Evolutionary conservation across 2,888 invertebrate species (phyloP).

Genomic region (Agelastica alni): DNA sequence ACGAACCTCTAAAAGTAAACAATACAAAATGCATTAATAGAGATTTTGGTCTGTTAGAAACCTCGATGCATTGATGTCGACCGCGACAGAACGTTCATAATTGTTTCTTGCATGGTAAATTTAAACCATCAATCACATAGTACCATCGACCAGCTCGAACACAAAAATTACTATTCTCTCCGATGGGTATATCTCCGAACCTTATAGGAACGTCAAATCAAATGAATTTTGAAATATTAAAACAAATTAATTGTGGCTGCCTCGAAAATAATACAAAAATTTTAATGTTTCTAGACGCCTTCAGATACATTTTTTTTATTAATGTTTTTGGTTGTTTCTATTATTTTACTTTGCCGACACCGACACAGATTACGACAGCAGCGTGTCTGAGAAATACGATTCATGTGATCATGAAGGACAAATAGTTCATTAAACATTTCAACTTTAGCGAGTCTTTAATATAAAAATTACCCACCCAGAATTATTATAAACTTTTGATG

Average conservation of each 20-base stretch:
- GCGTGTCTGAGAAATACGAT: neutral
- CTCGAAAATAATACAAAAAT: constrained; percentile 25
- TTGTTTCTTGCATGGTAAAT: constrained; percentile 51
- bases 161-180: constrained; percentile 33
- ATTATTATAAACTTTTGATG: no score
- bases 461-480: no score
- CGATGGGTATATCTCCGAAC: constrained; percentile 20
- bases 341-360: constrained; percentile 15
- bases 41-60: no score
- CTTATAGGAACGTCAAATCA: constrained; percentile 29
- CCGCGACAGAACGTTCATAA: constrained; percentile 49
- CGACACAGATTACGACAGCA: constrained; percentile 3
- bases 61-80: no score
- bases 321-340: constrained; percentile 17
- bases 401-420: no score
- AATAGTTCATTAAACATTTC: no score
- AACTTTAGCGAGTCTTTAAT: no score
- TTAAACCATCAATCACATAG: constrained; percentile 49
- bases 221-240: constrained; percentile 34
- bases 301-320: constrained; percentile 19
- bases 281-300: constrained; percentile 27
- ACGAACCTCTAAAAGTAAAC: no score
- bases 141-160: constrained; percentile 30
- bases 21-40: no score
- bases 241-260: constrained; percentile 34